A percentile compares a stretch with the other conserved stretches of the same genome.
Evolutionary conservation across 2,113 vertebrate genomes (phyloP).

Genomic region (Pachyramphus minor): DNA sequence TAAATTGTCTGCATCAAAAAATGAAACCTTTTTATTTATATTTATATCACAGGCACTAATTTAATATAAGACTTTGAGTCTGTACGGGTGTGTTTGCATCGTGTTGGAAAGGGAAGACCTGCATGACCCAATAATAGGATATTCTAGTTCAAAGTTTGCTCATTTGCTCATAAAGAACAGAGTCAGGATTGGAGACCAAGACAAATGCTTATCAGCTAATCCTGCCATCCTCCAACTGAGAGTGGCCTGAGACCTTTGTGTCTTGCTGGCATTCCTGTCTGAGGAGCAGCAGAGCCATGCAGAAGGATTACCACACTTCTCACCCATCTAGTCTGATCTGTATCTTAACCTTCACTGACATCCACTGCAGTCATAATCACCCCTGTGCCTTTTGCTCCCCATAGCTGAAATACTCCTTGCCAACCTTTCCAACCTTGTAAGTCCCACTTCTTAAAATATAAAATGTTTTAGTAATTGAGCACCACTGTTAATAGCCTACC

Average conservation of each 20-base stretch:
- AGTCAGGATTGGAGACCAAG: background rate
- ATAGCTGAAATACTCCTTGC: background rate
- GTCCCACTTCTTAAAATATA: background rate
- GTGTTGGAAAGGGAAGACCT: background rate
- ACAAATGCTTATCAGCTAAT: background rate
- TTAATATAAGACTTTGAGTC: background rate
- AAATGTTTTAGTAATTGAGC: background rate
- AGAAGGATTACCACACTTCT: background rate
- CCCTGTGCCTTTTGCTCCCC: background rate
- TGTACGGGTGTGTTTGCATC: background rate
- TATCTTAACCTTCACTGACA: background rate
- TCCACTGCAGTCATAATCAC: background rate
- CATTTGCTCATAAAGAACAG: background rate
- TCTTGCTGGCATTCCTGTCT: background rate
- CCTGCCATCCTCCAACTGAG: background rate
- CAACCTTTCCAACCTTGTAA: background rate
- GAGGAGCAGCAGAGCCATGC: background rate
- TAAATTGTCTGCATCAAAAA: background rate
- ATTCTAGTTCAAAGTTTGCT: background rate
- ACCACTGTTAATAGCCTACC: background rate
- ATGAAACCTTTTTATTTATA: background rate
- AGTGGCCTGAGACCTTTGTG: background rate
- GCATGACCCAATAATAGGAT: background rate
- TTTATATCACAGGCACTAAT: background rate
- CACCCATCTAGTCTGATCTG: background rate